Evolutionary conservation across 2,888 invertebrate species (phyloP).

Genomic region (Drosophila ezoana): DNA sequence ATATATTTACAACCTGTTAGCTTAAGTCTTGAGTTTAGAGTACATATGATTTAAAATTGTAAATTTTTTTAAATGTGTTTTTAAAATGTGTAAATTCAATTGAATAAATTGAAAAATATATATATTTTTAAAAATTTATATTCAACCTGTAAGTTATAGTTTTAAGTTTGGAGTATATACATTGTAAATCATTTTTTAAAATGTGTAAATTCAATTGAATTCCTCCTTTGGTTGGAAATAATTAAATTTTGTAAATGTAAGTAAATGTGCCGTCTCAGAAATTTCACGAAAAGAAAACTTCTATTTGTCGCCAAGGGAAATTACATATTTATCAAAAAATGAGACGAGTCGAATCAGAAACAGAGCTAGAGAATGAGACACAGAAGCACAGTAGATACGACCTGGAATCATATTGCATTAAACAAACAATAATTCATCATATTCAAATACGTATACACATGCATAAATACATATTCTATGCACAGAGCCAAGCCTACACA

Average conservation of each 20-base stretch:
- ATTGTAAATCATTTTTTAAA: slow-evolving; percentile 1
- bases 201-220: slow-evolving; percentile 46
- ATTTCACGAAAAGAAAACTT: slow-evolving; percentile 72
- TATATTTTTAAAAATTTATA: too few species aligned
- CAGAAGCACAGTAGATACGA: slow-evolving; percentile 47
- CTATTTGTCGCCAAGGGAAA: slow-evolving; percentile 68
- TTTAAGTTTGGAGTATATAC: background rate
- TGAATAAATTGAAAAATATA: slow-evolving; percentile 10
- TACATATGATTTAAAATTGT: background rate
- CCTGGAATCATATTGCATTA: slow-evolving; percentile 75
- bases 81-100: slow-evolving; percentile 37
- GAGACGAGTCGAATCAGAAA: slow-evolving; percentile 31
- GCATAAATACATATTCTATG: slow-evolving; percentile 1
- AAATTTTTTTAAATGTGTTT: slow-evolving; percentile 9
- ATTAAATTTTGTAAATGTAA: slow-evolving; percentile 64
- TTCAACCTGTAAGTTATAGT: background rate
- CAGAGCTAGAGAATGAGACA: background rate
- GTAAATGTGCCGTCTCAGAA: slow-evolving; percentile 26
- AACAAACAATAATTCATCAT: slow-evolving; percentile 75
- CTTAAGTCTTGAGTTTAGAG: background rate
- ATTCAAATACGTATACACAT: slow-evolving; percentile 29
- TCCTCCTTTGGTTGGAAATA: slow-evolving; percentile 48
- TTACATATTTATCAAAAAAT: slow-evolving; percentile 77
- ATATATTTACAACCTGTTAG: background rate
- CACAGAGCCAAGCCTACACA: slow-evolving; percentile 21